Evolutionary conservation across 2,113 vertebrate genomes (phyloP), one percentile per base, ranked within the genome.

Genomic region (Pterocles orientalis): DNA sequence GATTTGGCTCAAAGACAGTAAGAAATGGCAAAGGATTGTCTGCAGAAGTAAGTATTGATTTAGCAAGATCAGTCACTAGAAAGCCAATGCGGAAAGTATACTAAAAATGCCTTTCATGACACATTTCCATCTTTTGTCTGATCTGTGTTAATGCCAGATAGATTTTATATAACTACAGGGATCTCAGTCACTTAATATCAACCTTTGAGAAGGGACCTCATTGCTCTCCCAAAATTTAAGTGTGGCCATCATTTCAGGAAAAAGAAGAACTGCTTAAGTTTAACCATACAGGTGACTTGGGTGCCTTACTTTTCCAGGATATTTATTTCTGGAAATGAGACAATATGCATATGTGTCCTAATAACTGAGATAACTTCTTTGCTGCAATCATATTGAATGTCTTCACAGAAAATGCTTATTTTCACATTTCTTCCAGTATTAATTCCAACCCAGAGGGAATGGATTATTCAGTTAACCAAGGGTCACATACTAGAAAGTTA

Each of bases 11-110:
- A 83, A 88, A 95, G 75, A 62, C 50, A 81, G n/a, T 33, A 82
- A 82, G 68, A 94, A 78, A 93, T 66, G 33, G 60, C 56, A 92
- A 89, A 88, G 56, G 56, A 90, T 62, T 95, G 68, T 76, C 76
- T 77, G 39, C 25, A 94, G 85, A 88, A 90, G 58, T 39, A 47
- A 88, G 31, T 90, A 95, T 94, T 92, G 92, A 94, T 95, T 93
- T 86, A 93, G 50, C 33, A 64, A 93, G 64, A 78, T 94, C 92
- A 93, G 68, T 86, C 92, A 80, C 66, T 70, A 78, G 71, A 93
- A 95, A 92, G 23, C 39, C 71, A 81, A 71, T 51, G 48, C 88
- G 53, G n/a, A 62, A 75, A 81, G 39, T 81, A 53, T 60, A 57
- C 64, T 86, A 82, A 75, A 56, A 90, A 93, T 47, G 7, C 4